These are phyloP conservation scores for Stomatorhinus ivindoensis DNA, from an alignment of 2,113 vertebrate species.

Conservation along the genomic window DNA sequence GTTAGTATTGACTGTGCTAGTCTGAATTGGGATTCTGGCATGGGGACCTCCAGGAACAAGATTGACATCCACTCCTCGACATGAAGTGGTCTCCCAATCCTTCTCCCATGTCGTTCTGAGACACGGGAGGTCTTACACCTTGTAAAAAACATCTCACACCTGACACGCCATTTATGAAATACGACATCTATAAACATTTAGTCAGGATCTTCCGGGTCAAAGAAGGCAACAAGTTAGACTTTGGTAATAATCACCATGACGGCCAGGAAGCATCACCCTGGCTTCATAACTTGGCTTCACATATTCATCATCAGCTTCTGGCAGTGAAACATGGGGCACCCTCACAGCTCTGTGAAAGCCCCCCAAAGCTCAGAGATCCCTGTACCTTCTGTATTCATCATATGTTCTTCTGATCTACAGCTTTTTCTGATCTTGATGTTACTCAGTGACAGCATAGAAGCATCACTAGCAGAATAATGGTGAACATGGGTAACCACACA, in stretches of 20 bases:
- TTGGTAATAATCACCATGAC: neutral
- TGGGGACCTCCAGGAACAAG: neutral
- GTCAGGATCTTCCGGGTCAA: neutral
- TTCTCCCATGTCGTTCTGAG: neutral
- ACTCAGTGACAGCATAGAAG: neutral
- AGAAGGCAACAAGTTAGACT: neutral
- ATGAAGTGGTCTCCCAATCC: neutral
- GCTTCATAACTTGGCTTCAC: neutral
- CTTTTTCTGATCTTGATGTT: neutral
- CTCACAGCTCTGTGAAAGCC: neutral
- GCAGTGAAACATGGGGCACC: neutral
- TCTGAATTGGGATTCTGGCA: neutral
- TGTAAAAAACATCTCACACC: neutral
- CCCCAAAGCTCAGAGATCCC: neutral
- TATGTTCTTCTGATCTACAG: neutral
- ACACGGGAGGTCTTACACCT: neutral
- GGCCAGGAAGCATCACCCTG: neutral
- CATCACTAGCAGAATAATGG: neutral
- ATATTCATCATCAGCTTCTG: neutral
- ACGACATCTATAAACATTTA: neutral
- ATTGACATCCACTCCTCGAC: neutral
- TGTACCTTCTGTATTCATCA: neutral
- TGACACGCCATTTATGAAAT: neutral
- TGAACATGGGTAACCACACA: no score
- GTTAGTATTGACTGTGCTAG: neutral